Evolutionary conservation across 2,888 invertebrate species (phyloP), one percentile per base, ranked within the genome.

Genomic region (Caenorhabditis imperialis): DNA sequence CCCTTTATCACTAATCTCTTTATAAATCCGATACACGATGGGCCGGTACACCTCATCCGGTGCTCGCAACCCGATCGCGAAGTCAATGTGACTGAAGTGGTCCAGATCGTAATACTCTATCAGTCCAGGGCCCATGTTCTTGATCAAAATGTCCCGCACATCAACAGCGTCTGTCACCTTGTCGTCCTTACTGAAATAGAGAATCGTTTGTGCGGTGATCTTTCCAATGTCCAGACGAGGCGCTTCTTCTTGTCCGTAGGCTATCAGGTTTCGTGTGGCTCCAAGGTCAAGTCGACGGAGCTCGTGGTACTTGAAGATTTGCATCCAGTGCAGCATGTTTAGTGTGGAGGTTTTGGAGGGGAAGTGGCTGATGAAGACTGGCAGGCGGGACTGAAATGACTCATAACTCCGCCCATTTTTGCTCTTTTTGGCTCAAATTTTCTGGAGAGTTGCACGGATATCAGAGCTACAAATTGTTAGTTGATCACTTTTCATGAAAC

Each of bases 11-110:
- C 14, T 14, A 14, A 72, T 38, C 23, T 77, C 77, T 40, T 73
- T 54, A 44, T 77, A 77, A 35, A 77, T 73, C 33, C 50, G 37
- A 18, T 63, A 54, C 16, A 77, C 63, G 1, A 73, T 77, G 10
- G 77, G 77, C 25, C 53, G 62, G 37, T 70, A 77, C 1, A 77
- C 67, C 37, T 74, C 74, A 48, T 77, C 74, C 5, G 44, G 50
- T 3, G 77, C 77, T 23, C 77, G 42, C 7, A 77, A 51, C 23
- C 77, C 77, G 44, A 74, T 40, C 10, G 55, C 67, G 37, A 61
- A 77, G 50, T 77, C 77, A 12, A 60, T 8, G 27, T 77, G 77
- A 20, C 70, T 71, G 54, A 74, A 77, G 37, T 71, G 65, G 27
- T 74, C 70, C 37, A 77, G 27, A 37, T 62, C 48, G 33, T 65